Evolutionary conservation across 2,113 vertebrate species (phyloP).

Genomic region (Dinomys branickii): DNA sequence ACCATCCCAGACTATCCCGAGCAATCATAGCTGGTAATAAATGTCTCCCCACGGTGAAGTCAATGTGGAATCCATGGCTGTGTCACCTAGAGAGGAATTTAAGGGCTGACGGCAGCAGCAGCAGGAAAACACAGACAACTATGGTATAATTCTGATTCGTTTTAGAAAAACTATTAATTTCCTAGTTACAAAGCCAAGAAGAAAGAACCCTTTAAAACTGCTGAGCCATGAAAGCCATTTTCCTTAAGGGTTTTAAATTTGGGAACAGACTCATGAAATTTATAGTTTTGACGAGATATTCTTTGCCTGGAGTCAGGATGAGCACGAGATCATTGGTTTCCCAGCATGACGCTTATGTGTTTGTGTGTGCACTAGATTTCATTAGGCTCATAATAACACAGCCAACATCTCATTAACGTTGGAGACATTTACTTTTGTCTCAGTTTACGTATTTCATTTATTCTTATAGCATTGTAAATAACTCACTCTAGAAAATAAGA

Average conservation of each 20-base stretch:
- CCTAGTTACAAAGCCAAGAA: constrained; percentile 93
- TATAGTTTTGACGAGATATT: constrained; percentile 93
- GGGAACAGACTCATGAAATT: constrained; percentile 92
- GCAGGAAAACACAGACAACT: constrained; percentile 87
- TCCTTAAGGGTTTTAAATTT: constrained; percentile 93
- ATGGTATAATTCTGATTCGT: constrained; percentile 93
- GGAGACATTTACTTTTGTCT: constrained; percentile 88
- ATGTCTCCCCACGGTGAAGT: constrained; percentile 82
- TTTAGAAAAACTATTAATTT: constrained; percentile 96
- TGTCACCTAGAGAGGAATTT: constrained; percentile 80
- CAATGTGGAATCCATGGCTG: constrained; percentile 73
- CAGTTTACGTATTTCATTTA: constrained; percentile 88
- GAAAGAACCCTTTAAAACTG: constrained; percentile 93
- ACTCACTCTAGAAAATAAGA: constrained; percentile 79
- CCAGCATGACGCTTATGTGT: constrained; percentile 93
- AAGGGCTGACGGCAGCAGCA: constrained; percentile 82
- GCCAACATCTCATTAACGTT: constrained; percentile 89
- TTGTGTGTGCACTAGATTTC: constrained; percentile 90
- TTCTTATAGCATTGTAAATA: constrained; percentile 90
- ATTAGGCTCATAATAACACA: constrained; percentile 93
- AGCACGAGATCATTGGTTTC: constrained; percentile 92
- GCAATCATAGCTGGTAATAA: constrained; percentile 83
- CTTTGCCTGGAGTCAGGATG: constrained; percentile 92
- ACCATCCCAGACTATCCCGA: constrained; percentile 63
- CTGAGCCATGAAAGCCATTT: constrained; percentile 94